These are phyloP conservation scores for Engraulis encrasicolus DNA, from an alignment of 2,113 vertebrate species.

Conservation along the genomic window DNA sequence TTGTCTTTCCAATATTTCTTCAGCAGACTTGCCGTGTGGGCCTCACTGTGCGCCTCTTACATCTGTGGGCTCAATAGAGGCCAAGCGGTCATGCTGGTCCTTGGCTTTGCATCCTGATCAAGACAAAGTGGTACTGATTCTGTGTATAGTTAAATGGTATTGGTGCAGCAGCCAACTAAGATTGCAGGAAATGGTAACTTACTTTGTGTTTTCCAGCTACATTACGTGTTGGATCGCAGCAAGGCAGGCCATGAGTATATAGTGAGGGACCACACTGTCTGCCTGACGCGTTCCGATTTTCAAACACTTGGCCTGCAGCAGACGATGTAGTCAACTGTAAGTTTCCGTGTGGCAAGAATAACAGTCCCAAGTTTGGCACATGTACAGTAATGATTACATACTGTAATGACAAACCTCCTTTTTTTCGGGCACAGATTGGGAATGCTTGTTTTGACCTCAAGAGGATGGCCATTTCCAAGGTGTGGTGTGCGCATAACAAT, in stretches of 20 bases:
- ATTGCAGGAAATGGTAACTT: not conserved
- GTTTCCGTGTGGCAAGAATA: too few relatives aligned
- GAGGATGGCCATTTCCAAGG: not conserved
- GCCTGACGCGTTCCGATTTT: not conserved
- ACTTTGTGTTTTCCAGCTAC: not conserved
- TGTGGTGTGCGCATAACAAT: not conserved
- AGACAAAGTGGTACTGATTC: not conserved
- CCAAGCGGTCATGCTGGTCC: not conserved
- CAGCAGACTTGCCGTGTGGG: not conserved
- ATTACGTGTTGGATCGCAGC: not conserved
- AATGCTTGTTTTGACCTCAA: not conserved
- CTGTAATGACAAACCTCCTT: not conserved
- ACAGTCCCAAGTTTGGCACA: too few relatives aligned
- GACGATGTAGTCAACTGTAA: not conserved
- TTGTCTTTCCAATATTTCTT: not conserved
- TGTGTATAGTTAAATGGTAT: not conserved
- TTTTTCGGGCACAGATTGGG: not conserved
- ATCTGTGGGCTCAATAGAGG: not conserved
- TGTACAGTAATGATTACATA: not conserved
- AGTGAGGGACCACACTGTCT: not conserved
- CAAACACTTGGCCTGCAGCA: not conserved
- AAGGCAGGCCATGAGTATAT: not conserved
- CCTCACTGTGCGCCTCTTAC: not conserved
- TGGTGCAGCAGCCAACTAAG: not conserved
- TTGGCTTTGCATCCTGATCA: not conserved